Evolutionary conservation across 37 sponge, comb jelly and placozoan species (phyloP).

Genomic region (Hormiphora californensis): DNA sequence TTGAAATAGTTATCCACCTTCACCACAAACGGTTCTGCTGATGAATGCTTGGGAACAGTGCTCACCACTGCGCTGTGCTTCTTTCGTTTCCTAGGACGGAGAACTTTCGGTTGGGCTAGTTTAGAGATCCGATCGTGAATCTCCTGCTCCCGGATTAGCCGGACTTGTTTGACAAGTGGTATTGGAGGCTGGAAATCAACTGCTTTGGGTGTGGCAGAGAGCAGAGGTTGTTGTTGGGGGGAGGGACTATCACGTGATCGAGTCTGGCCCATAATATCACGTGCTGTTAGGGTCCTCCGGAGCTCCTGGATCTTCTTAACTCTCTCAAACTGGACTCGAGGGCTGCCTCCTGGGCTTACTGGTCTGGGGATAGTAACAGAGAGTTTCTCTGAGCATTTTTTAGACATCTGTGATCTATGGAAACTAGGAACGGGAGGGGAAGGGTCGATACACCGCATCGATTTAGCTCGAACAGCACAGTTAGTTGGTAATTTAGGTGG

Average conservation of each 20-base stretch:
- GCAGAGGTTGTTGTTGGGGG: too few species aligned
- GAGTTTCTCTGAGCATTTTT: too few species aligned
- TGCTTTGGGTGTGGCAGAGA: too few species aligned
- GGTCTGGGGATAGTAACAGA: not conserved
- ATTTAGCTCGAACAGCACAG: not conserved
- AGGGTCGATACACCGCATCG: not conserved
- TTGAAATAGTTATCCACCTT: conserved; percentile 39
- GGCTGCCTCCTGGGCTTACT: not conserved
- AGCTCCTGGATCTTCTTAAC: conserved; percentile 48
- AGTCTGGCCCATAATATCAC: not conserved
- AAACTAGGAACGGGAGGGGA: not conserved
- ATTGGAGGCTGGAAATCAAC: too few species aligned
- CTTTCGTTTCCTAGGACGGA: not conserved
- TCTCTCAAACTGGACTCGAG: not conserved
- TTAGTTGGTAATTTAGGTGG: not conserved
- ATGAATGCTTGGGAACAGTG: too few species aligned
- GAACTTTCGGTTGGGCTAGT: not conserved
- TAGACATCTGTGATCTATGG: conserved; percentile 1
- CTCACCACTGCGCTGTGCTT: too few species aligned
- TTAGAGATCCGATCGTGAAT: conserved; percentile 21
- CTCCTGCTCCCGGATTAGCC: too few species aligned
- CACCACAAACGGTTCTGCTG: too few species aligned
- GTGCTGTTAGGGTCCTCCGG: not conserved
- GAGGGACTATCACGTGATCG: not conserved
- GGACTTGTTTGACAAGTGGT: too few species aligned